Evolutionary conservation across 37 sponge, comb jelly and placozoan species (phyloP).

Genomic region (Ephydatia muelleri): DNA sequence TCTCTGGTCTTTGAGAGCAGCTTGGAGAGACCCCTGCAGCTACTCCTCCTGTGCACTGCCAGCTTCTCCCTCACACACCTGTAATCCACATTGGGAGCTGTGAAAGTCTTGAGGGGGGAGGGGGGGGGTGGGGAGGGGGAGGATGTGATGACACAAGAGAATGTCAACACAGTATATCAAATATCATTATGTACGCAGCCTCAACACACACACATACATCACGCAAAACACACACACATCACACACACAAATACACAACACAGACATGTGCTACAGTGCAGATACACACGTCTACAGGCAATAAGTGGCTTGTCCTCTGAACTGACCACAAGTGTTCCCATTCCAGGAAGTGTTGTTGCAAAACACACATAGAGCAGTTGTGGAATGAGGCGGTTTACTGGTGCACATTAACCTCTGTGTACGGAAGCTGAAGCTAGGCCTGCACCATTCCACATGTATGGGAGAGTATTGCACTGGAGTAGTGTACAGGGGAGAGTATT

Average conservation of each 20-base stretch:
- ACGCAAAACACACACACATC: conserved; percentile 26
- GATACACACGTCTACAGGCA: not conserved
- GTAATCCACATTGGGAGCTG: conserved; percentile 58
- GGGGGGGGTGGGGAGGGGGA: too few relatives aligned
- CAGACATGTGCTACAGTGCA: not conserved
- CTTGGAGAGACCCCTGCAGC: conserved; percentile 50
- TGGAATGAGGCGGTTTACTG: not conserved
- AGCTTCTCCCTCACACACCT: conserved; percentile 62
- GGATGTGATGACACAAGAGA: not conserved
- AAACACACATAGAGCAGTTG: not conserved
- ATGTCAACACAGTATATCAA: not conserved
- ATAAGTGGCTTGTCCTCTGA: not conserved
- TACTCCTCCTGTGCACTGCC: conserved; percentile 54
- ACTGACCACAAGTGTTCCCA: conserved; percentile 5
- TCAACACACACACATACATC: conserved; percentile 19
- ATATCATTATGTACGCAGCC: not conserved
- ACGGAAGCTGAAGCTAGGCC: too few relatives aligned
- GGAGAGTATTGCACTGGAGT: too few relatives aligned
- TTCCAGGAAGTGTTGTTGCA: too few relatives aligned
- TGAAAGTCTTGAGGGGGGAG: conserved; percentile 41
- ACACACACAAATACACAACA: not conserved
- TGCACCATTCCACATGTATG: too few relatives aligned
- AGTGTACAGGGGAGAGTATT: too few relatives aligned
- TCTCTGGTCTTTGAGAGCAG: conserved; percentile 70
- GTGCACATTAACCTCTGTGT: too few relatives aligned